A percentile compares a stretch with the other conserved stretches of the same genome.
phyloP scores from a whole-genome alignment of 2,113 vertebrate genomes.

The human region DNA sequence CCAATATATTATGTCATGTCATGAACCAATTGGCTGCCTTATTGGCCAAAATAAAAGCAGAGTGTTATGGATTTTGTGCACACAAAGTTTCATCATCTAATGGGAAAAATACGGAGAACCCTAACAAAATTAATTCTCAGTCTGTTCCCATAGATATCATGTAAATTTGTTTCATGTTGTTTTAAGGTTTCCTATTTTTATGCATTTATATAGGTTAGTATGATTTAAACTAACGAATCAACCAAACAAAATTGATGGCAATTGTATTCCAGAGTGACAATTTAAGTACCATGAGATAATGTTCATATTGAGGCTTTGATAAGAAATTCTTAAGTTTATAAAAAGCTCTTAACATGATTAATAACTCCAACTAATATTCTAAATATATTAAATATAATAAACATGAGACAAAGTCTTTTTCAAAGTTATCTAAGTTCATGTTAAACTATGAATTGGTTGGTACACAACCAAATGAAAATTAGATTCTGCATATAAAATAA shows the following conservation, averaged over 20 bases:
- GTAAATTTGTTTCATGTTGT: neutral
- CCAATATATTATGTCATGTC: neutral
- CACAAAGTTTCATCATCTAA: neutral
- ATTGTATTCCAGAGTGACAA: neutral
- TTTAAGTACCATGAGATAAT: neutral
- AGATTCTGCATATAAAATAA: slow-evolving; percentile 76
- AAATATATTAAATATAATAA: slow-evolving; percentile 58
- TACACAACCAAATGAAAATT: slow-evolving; percentile 76
- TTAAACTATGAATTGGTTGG: slow-evolving; percentile 55
- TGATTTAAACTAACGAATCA: neutral
- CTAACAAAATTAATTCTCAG: neutral
- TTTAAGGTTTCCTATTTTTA: neutral
- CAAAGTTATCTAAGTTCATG: slow-evolving; percentile 72
- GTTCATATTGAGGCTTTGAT: neutral
- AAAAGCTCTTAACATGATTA: neutral
- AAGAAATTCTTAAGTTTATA: neutral
- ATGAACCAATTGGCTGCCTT: neutral
- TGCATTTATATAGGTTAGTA: neutral
- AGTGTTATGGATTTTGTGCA: neutral
- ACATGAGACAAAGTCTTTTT: slow-evolving; percentile 67
- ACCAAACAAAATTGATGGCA: neutral
- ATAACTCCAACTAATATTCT: neutral
- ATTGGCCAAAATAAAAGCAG: neutral
- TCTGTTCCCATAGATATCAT: neutral
- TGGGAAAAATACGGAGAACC: neutral